These are phyloP conservation scores for Coluber constrictor DNA, from an alignment of 2,797 vertebrate species.

Conservation along the genomic window DNA sequence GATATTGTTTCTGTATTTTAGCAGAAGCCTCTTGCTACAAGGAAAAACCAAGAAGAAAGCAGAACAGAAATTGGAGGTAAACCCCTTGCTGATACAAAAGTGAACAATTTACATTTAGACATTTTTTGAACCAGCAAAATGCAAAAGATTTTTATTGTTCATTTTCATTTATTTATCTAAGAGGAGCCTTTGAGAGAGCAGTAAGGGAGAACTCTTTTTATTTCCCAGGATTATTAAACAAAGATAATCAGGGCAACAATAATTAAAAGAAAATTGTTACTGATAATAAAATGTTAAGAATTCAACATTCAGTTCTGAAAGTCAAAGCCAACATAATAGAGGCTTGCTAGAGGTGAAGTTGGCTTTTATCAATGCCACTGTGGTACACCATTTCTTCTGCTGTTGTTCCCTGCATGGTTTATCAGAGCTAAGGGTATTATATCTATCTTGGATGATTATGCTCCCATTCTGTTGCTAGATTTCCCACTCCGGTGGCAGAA, in stretches of 20 bases:
- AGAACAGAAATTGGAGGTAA: background rate
- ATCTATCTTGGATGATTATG: conserved; percentile 23
- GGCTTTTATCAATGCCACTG: conserved; percentile 41
- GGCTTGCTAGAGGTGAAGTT: background rate
- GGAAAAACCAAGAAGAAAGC: background rate
- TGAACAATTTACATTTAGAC: conserved; percentile 20
- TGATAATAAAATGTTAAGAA: conserved; percentile 41
- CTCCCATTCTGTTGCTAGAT: background rate
- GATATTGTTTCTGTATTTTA: background rate
- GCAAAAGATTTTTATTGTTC: conserved; percentile 47
- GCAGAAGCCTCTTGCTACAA: background rate
- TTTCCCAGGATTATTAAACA: conserved; percentile 62
- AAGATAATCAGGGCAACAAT: background rate
- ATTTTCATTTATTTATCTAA: conserved; percentile 57
- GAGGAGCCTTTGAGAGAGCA: conserved; percentile 47
- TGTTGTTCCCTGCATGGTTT: background rate
- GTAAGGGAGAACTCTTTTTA: conserved; percentile 30
- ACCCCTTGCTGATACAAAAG: background rate
- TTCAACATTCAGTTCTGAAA: background rate
- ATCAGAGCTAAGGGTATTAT: conserved; percentile 17
- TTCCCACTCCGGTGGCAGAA: background rate
- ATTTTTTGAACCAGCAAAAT: conserved; percentile 39
- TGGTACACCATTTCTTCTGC: background rate
- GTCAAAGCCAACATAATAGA: background rate
- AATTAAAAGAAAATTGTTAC: conserved; percentile 28